Evolutionary conservation across 2,797 vertebrate genomes (phyloP), one percentile per base, ranked within the genome.

Genomic region (Apodemus agrarius): DNA sequence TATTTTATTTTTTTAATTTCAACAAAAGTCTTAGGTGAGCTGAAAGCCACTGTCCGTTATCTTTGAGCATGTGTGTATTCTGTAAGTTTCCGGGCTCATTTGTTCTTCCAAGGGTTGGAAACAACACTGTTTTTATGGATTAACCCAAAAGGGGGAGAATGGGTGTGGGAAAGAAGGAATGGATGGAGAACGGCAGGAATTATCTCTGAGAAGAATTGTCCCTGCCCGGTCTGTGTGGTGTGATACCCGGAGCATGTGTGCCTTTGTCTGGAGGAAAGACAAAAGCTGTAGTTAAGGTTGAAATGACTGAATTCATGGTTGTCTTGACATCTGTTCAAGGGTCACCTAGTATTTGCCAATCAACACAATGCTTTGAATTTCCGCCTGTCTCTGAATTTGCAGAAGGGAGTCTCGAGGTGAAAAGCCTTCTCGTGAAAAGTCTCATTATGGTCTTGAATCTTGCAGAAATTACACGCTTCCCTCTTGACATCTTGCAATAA

Each of bases 401-500:
- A 37, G 93, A 75, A 97, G 49, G 93, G 97, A 96, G 94, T 91
- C 89, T 80, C 82, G 40, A 65, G 54, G 90, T 65, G 87, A 52
- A 86, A 98, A 98, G 95, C 80, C 54, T 94, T 57, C 80, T 96
- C 63, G 93, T 89, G 95, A 96, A 96, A 96, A 93, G 95, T 97
- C 96, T 97, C 96, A 96, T 96, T 97, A 93, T 61, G 96, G 96
- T 79, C 97, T 75, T 63, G 93, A 97, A 92, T 97, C 76, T 52
- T 88, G 59, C 82, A 98, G 88, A 98, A 93, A 98, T 93, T 59
- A 97, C 17, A 94, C 75, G 89, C 67, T 97, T 95, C 95, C 91
- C 96, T 96, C 89, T 96, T 97, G 92, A 87, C 97, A 97, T 96
- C 97, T 98, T 97, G 96, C 61, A 97, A 96, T 94, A 98, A 95